Conservation (phyloP, 2,888 invertebrate species). For the Encarsia formosa region DNA sequence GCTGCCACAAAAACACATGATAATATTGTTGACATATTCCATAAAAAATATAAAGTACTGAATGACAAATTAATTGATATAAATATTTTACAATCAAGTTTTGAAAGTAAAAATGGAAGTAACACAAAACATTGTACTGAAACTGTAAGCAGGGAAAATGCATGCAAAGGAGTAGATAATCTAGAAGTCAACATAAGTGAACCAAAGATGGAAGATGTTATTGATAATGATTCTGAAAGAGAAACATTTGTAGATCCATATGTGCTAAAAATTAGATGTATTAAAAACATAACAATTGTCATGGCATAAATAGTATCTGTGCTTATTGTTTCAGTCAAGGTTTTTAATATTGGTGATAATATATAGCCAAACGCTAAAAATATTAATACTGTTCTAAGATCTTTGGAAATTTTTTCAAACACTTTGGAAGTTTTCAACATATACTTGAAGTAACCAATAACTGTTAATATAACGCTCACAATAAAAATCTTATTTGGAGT, state of each 20-base stretch:
- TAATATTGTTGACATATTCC: constrained; percentile 56
- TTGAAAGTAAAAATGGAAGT: constrained; percentile 74
- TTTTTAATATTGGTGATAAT: constrained; percentile 87
- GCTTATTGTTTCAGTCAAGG: constrained; percentile 92
- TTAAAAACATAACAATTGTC: constrained; percentile 79
- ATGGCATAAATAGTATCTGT: constrained; percentile 96
- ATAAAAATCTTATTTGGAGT: constrained; percentile 64
- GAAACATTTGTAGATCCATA: constrained; percentile 85
- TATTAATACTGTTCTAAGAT: constrained; percentile 74
- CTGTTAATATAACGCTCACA: constrained; percentile 56
- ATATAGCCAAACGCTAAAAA: constrained; percentile 84
- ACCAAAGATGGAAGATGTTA: constrained; percentile 93
- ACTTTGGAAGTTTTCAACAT: constrained; percentile 34
- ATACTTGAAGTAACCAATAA: constrained; percentile 63
- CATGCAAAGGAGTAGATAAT: constrained; percentile 77
- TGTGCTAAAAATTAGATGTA: constrained; percentile 89
- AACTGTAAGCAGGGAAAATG: constrained; percentile 84
- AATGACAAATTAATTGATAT: constrained; percentile 55
- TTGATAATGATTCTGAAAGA: constrained; percentile 84
- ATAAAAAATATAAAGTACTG: constrained; percentile 55
- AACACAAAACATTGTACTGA: constrained; percentile 86
- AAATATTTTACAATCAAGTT: constrained; percentile 58
- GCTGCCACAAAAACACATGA: constrained; percentile 60
- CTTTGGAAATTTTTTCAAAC: constrained; percentile 50
- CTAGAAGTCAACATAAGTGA: constrained; percentile 93